Evolutionary conservation across 2,797 vertebrate genomes (phyloP).

Genomic region (Clarias platycephalus): DNA sequence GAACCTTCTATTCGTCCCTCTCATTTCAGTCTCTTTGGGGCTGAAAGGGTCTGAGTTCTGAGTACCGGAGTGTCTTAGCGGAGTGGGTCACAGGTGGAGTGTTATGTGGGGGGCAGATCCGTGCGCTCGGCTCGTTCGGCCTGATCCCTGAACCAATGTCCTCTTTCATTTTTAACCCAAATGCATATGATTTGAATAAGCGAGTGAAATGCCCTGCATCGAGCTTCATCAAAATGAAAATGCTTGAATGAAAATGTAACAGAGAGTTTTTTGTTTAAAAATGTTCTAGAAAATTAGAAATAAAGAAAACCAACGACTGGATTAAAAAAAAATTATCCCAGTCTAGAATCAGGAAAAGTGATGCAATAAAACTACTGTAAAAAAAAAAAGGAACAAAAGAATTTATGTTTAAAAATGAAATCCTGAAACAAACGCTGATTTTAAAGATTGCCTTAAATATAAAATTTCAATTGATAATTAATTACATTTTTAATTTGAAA

Average conservation of each 20-base stretch:
- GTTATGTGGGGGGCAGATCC: background rate
- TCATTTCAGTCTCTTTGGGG: background rate
- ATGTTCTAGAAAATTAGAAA: too few species aligned
- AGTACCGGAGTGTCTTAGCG: background rate
- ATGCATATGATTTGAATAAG: too few species aligned
- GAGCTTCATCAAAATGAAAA: background rate
- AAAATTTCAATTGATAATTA: background rate
- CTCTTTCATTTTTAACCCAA: background rate
- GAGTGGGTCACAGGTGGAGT: background rate
- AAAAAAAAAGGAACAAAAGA: background rate
- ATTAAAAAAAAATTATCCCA: background rate
- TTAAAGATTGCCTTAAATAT: too few species aligned
- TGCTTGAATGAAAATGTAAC: background rate
- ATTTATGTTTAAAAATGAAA: background rate
- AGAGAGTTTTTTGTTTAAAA: background rate
- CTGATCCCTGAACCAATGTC: background rate
- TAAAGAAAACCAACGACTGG: background rate
- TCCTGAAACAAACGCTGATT: too few species aligned
- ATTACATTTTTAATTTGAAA: too few species aligned
- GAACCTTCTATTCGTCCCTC: conserved; percentile 21
- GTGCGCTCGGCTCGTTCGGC: background rate
- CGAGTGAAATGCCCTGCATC: background rate
- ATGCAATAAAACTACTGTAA: too few species aligned
- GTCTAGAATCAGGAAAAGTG: background rate
- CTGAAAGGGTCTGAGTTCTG: background rate